Conservation (phyloP, 2,113 vertebrate species). For the Etheostoma cragini region DNA sequence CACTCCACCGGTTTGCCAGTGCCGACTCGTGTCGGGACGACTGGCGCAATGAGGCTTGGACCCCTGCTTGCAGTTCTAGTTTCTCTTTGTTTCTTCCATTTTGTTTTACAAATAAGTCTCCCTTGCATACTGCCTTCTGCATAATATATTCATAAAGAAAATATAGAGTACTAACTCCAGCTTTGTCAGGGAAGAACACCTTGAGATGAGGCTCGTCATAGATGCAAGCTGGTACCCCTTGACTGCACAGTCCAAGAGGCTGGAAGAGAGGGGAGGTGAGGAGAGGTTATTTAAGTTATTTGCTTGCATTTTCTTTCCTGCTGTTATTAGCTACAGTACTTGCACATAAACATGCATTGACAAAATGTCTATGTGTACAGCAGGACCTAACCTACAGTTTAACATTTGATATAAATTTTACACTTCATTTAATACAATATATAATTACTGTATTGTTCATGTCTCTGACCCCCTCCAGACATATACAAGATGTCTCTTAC, state of each 20-base stretch:
- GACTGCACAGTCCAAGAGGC: conserved; percentile 77
- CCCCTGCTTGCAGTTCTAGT: too few species aligned
- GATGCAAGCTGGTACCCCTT: conserved; percentile 53
- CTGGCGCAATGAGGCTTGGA: too few species aligned
- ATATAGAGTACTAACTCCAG: conserved; percentile 83
- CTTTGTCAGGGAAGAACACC: conserved; percentile 79
- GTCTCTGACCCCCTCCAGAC: not conserved
- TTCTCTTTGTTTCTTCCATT: not conserved
- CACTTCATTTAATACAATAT: too few species aligned
- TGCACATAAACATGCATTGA: not conserved
- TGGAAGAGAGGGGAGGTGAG: conserved; percentile 55
- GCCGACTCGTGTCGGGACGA: too few species aligned
- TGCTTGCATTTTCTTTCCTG: not conserved
- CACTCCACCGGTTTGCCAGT: too few species aligned
- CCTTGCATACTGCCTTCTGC: not conserved
- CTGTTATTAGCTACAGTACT: not conserved
- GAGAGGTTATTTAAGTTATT: not conserved
- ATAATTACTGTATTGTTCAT: too few species aligned
- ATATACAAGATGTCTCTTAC: not conserved
- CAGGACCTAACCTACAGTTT: too few species aligned
- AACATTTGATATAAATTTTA: too few species aligned
- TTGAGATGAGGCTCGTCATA: conserved; percentile 55
- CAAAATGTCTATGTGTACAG: too few species aligned
- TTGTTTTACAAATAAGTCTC: not conserved
- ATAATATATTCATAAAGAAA: not conserved